Evolutionary conservation across 1,140 invertebrate genomes (phyloP).

Genomic region (Euura saliciscinereae): DNA sequence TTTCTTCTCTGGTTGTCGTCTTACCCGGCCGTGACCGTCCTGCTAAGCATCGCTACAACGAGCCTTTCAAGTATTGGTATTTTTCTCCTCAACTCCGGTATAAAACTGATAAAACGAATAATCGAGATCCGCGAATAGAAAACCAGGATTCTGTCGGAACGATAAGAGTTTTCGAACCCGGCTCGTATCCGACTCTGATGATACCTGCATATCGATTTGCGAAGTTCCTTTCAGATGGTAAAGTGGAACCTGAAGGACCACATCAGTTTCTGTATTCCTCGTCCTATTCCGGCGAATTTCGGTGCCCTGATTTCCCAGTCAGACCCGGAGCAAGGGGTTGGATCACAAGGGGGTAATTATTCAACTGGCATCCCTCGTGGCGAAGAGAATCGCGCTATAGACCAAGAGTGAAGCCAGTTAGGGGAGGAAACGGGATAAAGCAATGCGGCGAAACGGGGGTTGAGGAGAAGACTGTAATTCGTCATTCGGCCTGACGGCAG

Average conservation of each 20-base stretch:
- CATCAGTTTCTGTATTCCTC: too few species aligned
- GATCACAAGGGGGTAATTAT: slow-evolving; percentile 56
- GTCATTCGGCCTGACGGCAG: too few species aligned
- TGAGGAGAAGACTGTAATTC: too few species aligned
- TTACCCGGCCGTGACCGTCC: slow-evolving; percentile 2
- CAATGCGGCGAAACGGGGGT: too few species aligned
- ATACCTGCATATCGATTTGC: slow-evolving; percentile 44
- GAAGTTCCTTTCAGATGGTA: slow-evolving; percentile 32
- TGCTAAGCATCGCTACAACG: not conserved
- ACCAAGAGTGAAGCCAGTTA: too few species aligned
- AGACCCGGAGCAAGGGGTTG: slow-evolving; percentile 34
- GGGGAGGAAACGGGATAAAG: too few species aligned
- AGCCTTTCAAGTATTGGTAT: not conserved
- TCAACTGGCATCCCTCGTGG: slow-evolving; percentile 53
- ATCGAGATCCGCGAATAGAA: not conserved
- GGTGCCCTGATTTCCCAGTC: slow-evolving; percentile 36
- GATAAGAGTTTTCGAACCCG: slow-evolving; percentile 40
- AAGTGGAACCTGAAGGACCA: too few species aligned
- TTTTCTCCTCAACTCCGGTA: not conserved
- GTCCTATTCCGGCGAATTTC: slow-evolving; percentile 51
- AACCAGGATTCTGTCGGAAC: not conserved
- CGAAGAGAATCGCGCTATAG: too few species aligned
- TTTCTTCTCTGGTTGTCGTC: not conserved
- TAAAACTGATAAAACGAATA: slow-evolving; percentile 1
- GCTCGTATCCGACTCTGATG: slow-evolving; percentile 45